Conservation (phyloP, 2,113 vertebrate genomes). For the Pipra filicauda region DNA sequence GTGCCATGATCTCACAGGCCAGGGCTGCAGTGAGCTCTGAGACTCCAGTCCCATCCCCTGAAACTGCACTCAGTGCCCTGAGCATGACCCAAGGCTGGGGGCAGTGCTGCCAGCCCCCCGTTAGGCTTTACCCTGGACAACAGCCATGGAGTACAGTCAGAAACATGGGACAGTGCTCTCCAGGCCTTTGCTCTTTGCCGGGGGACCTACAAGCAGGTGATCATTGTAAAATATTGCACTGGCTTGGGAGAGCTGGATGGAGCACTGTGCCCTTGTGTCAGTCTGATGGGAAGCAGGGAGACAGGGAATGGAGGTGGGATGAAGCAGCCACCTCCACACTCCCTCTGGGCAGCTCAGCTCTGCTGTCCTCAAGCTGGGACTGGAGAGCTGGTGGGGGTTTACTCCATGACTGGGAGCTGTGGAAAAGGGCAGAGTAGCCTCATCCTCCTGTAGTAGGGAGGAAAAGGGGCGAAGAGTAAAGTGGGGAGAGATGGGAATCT, state of each 20-base stretch:
- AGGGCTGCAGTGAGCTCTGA: background rate
- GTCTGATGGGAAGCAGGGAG: background rate
- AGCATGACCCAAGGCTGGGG: background rate
- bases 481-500: background rate
- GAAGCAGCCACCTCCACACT: background rate
- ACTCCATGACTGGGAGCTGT: rapidly evolving
- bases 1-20: rapidly evolving
- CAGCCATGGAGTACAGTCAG: rapidly evolving
- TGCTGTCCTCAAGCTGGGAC: background rate
- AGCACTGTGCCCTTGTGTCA: background rate
- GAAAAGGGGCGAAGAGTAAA: background rate
- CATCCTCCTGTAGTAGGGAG: background rate
- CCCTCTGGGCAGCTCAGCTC: background rate
- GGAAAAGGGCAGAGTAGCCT: background rate
- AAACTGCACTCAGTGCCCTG: rapidly evolving
- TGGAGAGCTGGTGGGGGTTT: background rate
- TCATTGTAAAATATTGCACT: rapidly evolving
- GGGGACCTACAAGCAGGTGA: background rate
- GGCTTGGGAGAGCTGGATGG: background rate
- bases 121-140: background rate
- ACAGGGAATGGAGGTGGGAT: rapidly evolving
- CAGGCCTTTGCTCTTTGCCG: background rate
- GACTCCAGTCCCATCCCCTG: background rate
- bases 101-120: background rate
- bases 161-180: background rate